Percentiles rank a stretch among this genome's conserved stretches.
These are phyloP conservation scores for Chitala chitala DNA, from an alignment of 2,113 vertebrate genomes.

Conservation along the genomic window DNA sequence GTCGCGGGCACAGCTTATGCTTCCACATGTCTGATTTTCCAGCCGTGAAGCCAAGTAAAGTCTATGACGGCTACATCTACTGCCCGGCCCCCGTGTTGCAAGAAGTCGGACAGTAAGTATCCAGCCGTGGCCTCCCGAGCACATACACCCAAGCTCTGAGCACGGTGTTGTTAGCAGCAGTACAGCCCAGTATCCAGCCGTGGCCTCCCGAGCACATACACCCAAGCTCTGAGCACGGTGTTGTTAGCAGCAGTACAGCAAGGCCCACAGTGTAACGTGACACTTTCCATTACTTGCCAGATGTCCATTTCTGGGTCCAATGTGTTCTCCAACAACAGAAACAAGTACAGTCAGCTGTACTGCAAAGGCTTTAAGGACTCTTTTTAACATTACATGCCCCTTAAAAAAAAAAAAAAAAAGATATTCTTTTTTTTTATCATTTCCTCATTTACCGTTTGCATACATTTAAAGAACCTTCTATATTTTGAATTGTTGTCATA, in stretches of 20 bases:
- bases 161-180: conserved; percentile 66
- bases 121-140: neutral
- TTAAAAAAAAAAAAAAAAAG: too few species aligned
- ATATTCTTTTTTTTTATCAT: neutral
- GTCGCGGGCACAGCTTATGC: neutral
- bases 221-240: neutral
- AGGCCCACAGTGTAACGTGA: neutral
- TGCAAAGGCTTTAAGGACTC: neutral
- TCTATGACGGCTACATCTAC: conserved; percentile 72
- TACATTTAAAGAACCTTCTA: too few species aligned
- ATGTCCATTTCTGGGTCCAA: neutral
- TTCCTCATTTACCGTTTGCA: too few species aligned
- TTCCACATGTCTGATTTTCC: conserved; percentile 46
- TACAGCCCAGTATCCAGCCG: conserved; percentile 78
- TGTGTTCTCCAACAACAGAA: neutral
- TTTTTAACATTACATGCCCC: too few species aligned
- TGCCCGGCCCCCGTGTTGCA: conserved; percentile 80
- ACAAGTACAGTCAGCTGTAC: neutral
- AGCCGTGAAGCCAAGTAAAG: conserved; percentile 72
- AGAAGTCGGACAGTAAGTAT: conserved; percentile 89
- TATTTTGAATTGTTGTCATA: too few species aligned
- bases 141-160: neutral
- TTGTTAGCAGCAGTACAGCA: neutral
- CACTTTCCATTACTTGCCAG: neutral
- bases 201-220: conserved; percentile 2